Conservation (phyloP, 2,113 vertebrate genomes). For the Hystrix cristata region DNA sequence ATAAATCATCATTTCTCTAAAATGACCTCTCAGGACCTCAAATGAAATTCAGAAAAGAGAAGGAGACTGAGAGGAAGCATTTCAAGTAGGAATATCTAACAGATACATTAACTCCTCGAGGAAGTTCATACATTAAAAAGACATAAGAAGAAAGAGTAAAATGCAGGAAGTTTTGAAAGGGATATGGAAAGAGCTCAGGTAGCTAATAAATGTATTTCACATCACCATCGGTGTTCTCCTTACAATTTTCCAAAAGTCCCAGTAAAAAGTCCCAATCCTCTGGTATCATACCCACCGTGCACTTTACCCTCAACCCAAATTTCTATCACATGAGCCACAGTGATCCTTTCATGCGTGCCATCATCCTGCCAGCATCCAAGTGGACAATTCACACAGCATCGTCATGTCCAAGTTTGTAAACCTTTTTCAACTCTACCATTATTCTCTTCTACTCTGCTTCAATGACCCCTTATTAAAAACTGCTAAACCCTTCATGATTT, state of each 20-base stretch:
- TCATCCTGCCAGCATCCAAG: background rate
- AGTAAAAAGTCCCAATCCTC: background rate
- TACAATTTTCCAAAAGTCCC: background rate
- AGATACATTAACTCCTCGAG: background rate
- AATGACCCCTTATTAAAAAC: background rate
- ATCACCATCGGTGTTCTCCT: background rate
- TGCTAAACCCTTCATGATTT: background rate
- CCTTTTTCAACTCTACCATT: background rate
- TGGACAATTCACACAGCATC: background rate
- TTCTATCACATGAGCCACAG: background rate
- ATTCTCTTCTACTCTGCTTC: background rate
- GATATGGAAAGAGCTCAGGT: background rate
- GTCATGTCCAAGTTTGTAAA: background rate
- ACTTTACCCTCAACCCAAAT: background rate
- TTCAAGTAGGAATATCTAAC: background rate
- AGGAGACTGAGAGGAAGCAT: background rate
- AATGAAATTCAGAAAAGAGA: constrained; percentile 9
- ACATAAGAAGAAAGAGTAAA: background rate
- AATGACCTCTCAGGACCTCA: background rate
- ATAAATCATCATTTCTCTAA: background rate
- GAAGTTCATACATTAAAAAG: background rate
- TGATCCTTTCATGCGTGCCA: background rate
- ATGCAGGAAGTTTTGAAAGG: background rate
- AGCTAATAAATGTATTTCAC: background rate
- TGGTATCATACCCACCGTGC: background rate